phyloP scores from a whole-genome alignment of 1,140 invertebrate genomes.

The Temnothorax nylanderi region DNA sequence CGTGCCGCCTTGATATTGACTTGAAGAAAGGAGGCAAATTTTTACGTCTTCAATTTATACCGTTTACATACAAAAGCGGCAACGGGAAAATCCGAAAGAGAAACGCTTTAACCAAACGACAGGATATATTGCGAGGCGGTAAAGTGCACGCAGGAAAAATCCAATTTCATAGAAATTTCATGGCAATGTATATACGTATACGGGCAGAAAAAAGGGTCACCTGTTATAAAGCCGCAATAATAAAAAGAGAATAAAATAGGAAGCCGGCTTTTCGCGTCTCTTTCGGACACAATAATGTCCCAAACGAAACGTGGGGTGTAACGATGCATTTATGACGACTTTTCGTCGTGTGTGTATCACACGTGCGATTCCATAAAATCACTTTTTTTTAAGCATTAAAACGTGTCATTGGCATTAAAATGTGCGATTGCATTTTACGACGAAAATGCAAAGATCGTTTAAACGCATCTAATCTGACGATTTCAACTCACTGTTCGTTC shows the following conservation, averaged over 20 bases:
- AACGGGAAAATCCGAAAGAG: neutral
- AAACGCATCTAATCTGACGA: neutral
- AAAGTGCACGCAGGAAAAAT: neutral
- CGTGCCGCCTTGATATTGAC: neutral
- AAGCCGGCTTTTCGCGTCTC: neutral
- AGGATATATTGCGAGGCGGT: neutral
- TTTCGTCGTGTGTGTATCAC: neutral
- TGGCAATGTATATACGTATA: neutral
- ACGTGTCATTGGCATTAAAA: neutral
- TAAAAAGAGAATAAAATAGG: conserved; percentile 17
- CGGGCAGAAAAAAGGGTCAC: neutral
- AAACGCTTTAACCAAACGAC: neutral
- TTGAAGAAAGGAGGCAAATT: conserved; percentile 2
- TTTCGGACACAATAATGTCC: neutral
- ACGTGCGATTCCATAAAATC: neutral
- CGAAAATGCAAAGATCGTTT: neutral
- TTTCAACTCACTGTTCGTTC: neutral
- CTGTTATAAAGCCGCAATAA: conserved; percentile 12
- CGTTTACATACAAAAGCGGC: neutral
- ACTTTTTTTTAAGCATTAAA: neutral
- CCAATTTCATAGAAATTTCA: conserved; percentile 14
- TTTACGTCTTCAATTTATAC: neutral
- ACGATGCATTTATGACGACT: conserved; percentile 6
- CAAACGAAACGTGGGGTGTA: neutral
- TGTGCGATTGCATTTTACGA: neutral